Base-by-base conservation (phyloP, 2,888 invertebrate genomes). In the Pomacea canaliculata region DNA sequence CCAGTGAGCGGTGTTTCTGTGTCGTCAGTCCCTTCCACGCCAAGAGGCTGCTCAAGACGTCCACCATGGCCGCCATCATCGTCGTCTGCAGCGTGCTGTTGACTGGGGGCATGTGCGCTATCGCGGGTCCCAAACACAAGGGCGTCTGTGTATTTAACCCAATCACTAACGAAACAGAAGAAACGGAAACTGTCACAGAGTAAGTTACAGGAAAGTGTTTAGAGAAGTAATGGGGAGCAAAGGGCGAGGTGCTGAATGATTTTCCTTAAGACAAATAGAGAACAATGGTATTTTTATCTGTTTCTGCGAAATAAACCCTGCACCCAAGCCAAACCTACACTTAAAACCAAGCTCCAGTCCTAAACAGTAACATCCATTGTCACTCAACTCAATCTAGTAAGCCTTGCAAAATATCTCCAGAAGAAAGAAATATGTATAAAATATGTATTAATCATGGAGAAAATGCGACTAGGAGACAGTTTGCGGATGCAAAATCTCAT, bases 11-110 rank as follows among this genome's bases (percentile, higher is more conserved):
- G 51, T 56, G 1, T 56, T 56, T 56, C 51, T 56, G 51, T 56
- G 51, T 56, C 51, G 63, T 63, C 63, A 63, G 63, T 63, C 63
- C 63, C 23, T 63, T 63, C 63, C 63, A 27, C 27, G 63, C 63
- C n/a, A n/a, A 63, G n/a, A n/a, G 63, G 63, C 23, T 63, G n/a
- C 63, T 63, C 23, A 63, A 27, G n/a, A 63, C 63, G 4, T 63
- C 63, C 63, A 63, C 63, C 27, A 63, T 63, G 63, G 27, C 63
- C 27, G 63, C 27, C 63, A 63, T 63, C 51, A 56, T 56, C 19
- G 27, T 63, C 63, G 63, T 63, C 23, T n/a, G n/a, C 63, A 8
- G 23, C 63, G 10, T 10, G 10, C 8, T 63, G 10, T 19, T 63
- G 5, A 27, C 19, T n/a, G 63, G 63, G 2, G 63, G 63, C 10